A percentile compares a stretch with the other conserved stretches of the same genome.
These are phyloP conservation scores for Sorex maritimensis DNA, from an alignment of 2,797 vertebrate species.

Conservation along the genomic window DNA sequence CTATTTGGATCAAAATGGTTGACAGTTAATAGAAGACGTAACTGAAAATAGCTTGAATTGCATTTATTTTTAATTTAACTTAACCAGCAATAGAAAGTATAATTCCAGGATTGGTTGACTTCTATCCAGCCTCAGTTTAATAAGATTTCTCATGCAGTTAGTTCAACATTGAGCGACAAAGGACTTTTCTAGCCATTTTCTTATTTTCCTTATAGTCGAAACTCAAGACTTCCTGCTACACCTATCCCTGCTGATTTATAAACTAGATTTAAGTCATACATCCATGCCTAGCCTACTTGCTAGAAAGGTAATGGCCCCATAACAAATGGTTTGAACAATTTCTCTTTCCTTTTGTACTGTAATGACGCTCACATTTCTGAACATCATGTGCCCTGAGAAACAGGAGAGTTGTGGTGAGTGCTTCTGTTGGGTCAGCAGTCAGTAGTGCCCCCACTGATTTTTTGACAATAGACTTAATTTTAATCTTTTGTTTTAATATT, in stretches of 20 bases:
- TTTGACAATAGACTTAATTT: slow-evolving; percentile 26
- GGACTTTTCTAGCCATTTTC: neutral
- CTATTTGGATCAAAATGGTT: neutral
- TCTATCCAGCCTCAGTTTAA: neutral
- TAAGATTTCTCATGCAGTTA: neutral
- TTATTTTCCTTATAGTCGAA: slow-evolving; percentile 27
- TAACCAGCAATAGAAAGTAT: slow-evolving; percentile 19
- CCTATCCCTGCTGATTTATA: neutral
- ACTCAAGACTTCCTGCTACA: neutral
- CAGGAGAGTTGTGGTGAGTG: neutral
- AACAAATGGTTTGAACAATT: neutral
- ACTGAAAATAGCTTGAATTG: slow-evolving; percentile 37
- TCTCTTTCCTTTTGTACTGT: neutral
- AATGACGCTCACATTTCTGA: neutral
- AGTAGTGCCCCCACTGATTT: neutral
- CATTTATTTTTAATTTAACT: slow-evolving; percentile 25
- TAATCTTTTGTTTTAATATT: slow-evolving; percentile 25
- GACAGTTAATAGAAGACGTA: slow-evolving; percentile 4
- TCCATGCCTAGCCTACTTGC: neutral
- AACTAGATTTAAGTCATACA: neutral
- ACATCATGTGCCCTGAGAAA: neutral
- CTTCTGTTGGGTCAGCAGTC: neutral
- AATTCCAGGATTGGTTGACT: neutral
- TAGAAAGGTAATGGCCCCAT: neutral
- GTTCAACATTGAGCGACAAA: neutral